These are phyloP conservation scores for Gouania willdenowi DNA, from an alignment of 2,797 vertebrate genomes.

Conservation along the genomic window DNA sequence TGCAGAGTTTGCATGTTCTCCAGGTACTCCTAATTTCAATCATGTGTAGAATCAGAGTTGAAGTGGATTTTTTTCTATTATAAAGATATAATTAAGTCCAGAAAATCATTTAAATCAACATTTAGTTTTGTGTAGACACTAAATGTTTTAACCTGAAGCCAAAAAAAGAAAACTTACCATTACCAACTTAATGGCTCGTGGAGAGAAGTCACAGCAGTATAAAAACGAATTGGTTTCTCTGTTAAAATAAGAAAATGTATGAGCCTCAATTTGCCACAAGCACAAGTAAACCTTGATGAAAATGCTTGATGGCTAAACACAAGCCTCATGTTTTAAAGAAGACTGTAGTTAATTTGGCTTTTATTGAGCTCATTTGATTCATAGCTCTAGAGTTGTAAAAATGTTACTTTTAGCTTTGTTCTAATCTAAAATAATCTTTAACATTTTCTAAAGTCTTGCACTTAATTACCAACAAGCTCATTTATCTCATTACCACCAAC, in stretches of 20 bases:
- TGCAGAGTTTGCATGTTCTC: no score
- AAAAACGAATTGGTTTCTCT: conserved; percentile 77
- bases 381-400: not conserved
- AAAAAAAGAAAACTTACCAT: conserved; percentile 80
- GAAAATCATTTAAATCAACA: no score
- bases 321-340: not conserved
- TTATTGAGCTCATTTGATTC: not conserved
- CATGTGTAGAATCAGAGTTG: no score
- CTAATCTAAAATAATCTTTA: not conserved
- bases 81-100: no score
- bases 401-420: not conserved
- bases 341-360: not conserved
- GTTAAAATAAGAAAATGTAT: conserved; percentile 15
- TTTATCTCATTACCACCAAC: no score
- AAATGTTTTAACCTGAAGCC: no score
- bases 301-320: not conserved
- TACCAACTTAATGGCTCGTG: conserved; percentile 82
- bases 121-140: no score
- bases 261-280: not conserved
- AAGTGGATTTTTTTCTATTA: no score
- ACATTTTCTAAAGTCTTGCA: not conserved
- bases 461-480: not conserved
- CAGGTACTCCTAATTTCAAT: no score
- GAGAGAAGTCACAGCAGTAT: conserved; percentile 92
- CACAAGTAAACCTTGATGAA: not conserved